Conservation (phyloP, 2,888 invertebrate species). For the Coenonympha glycerion region DNA sequence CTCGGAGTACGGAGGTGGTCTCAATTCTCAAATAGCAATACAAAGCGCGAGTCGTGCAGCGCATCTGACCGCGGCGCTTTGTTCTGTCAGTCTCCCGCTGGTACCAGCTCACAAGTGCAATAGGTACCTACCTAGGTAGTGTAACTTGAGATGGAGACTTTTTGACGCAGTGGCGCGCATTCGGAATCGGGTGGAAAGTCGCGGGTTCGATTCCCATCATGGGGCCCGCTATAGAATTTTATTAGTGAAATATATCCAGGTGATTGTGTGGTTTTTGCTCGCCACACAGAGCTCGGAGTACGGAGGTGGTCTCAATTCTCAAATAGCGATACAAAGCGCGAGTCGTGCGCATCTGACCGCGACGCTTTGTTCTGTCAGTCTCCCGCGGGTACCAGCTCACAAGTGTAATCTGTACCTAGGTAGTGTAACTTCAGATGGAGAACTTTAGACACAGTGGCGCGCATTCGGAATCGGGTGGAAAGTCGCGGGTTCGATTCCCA, state of each 20-base stretch:
- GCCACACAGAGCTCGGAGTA: no score
- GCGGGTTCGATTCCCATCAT: no score
- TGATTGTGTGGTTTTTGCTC: neutral
- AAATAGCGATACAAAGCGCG: no score
- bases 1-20: no score
- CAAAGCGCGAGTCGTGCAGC: neutral
- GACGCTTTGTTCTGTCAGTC: constrained; percentile 1
- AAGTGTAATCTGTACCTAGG: no score
- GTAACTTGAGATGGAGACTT: neutral
- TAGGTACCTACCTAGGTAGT: no score
- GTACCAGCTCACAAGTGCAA: constrained; percentile 1
- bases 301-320: neutral
- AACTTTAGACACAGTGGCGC: neutral
- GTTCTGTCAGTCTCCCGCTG: neutral
- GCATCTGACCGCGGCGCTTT: constrained; percentile 1
- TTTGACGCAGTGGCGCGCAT: neutral
- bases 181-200: neutral
- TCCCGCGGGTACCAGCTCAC: neutral
- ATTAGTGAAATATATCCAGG: neutral
- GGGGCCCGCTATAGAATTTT: no score
- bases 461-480: neutral
- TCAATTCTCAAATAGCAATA: no score
- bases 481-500: no score
- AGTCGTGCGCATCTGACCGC: constrained; percentile 1
- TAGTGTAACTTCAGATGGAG: neutral